Percentiles rank a stretch among this genome's conserved stretches.
Evolutionary conservation across 53 echinoderm and acorn worm species (phyloP).

Genomic region (Antedon mediterranea): DNA sequence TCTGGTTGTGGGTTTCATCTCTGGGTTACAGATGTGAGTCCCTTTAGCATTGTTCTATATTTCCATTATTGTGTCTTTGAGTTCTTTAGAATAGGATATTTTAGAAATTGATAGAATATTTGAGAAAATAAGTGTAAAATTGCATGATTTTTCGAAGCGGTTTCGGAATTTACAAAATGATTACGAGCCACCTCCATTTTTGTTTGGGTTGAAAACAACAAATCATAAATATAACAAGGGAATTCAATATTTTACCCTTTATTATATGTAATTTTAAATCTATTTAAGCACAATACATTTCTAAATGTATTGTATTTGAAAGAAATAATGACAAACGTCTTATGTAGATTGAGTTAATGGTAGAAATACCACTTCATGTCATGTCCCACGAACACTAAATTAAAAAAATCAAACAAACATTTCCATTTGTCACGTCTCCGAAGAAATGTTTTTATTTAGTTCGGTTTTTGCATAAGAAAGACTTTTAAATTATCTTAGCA

Average conservation of each 20-base stretch:
- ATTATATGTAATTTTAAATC: neutral
- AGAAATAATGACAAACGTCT: neutral
- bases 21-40: constrained; percentile 29
- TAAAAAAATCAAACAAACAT: too few species aligned
- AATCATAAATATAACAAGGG: neutral
- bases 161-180: neutral
- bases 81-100: neutral
- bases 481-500: neutral
- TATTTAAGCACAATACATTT: neutral
- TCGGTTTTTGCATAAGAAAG: neutral
- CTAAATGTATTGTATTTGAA: neutral
- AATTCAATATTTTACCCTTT: neutral
- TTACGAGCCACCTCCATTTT: neutral
- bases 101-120: neutral
- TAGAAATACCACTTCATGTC: neutral
- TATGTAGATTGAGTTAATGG: neutral
- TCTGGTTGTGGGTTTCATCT: constrained; percentile 1
- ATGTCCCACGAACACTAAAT: neutral
- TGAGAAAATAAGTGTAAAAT: neutral
- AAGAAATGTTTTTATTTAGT: neutral
- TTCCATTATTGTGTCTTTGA: neutral
- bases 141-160: neutral
- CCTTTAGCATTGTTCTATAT: constrained; percentile 8
- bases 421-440: neutral
- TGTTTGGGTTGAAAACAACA: neutral